Evolutionary conservation across 1,140 invertebrate species (phyloP).

Genomic region (Camponotus floridanus): DNA sequence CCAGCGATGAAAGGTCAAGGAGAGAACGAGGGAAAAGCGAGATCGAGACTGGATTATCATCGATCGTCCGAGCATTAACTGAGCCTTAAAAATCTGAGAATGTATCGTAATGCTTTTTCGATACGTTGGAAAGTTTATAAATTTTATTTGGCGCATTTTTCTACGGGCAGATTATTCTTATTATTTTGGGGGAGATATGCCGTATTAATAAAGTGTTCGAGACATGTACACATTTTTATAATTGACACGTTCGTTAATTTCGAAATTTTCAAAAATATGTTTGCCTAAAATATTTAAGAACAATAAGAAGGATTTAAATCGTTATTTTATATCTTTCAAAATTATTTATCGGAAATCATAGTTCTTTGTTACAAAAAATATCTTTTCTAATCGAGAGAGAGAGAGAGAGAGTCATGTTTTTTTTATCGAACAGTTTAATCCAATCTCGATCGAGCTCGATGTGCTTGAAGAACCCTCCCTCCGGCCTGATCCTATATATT

Average conservation of each 20-base stretch:
- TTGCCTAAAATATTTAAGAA: too few species aligned
- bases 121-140: neutral
- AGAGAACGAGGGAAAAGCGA: conserved; percentile 54
- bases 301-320: too few species aligned
- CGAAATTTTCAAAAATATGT: too few species aligned
- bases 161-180: neutral
- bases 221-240: neutral
- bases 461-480: conserved; percentile 60
- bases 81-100: conserved; percentile 24
- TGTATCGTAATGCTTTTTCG: conserved; percentile 1
- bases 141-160: neutral
- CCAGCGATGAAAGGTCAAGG: conserved; percentile 55
- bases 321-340: too few species aligned
- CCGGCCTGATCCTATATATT: conserved; percentile 52
- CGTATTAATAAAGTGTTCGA: neutral
- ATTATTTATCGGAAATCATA: too few species aligned
- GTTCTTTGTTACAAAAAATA: neutral
- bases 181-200: neutral
- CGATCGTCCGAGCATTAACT: neutral
- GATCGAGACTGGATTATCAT: conserved; percentile 59
- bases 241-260: too few species aligned
- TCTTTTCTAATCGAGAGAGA: neutral
- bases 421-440: conserved; percentile 40
- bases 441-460: conserved; percentile 63
- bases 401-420: neutral